A percentile compares a stretch with the other conserved stretches of the same genome.
These are phyloP conservation scores for Babylonia areolata DNA, from an alignment of 1,140 invertebrate species.

Conservation along the genomic window DNA sequence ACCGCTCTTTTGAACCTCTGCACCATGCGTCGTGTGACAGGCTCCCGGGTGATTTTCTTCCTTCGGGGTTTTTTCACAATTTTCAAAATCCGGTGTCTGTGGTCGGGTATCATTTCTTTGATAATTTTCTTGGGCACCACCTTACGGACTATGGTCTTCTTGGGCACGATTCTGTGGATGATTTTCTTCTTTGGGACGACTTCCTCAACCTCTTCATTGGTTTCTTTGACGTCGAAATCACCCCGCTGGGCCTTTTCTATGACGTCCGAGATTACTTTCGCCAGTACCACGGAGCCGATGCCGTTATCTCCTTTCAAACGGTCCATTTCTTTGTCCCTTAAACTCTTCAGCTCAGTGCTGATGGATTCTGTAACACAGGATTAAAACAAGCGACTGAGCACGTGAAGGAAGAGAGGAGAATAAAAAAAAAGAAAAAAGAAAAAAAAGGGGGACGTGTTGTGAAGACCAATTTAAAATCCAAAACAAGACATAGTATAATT, in stretches of 20 bases:
- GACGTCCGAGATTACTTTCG: no score
- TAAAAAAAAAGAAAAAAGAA: no score
- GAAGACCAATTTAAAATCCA: no score
- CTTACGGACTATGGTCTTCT: not conserved
- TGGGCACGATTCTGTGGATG: not conserved
- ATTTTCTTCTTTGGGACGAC: not conserved
- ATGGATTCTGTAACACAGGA: not conserved
- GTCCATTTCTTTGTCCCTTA: not conserved
- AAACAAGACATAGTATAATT: no score
- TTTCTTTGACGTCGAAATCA: not conserved
- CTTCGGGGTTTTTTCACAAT: not conserved
- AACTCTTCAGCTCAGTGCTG: not conserved
- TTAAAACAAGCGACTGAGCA: no score
- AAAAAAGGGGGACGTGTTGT: no score
- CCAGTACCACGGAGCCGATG: no score
- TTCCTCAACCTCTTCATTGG: not conserved
- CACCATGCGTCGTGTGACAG: not conserved
- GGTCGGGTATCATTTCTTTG: not conserved
- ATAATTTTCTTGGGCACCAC: not conserved
- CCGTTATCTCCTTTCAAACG: no score
- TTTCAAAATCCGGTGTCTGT: not conserved
- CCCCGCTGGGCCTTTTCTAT: not conserved
- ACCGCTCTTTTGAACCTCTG: not conserved
- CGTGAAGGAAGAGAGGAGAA: no score
- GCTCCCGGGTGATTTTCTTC: not conserved